These are phyloP conservation scores for Synaphobranchus kaupii DNA, from an alignment of 2,797 vertebrate species.

Conservation along the genomic window DNA sequence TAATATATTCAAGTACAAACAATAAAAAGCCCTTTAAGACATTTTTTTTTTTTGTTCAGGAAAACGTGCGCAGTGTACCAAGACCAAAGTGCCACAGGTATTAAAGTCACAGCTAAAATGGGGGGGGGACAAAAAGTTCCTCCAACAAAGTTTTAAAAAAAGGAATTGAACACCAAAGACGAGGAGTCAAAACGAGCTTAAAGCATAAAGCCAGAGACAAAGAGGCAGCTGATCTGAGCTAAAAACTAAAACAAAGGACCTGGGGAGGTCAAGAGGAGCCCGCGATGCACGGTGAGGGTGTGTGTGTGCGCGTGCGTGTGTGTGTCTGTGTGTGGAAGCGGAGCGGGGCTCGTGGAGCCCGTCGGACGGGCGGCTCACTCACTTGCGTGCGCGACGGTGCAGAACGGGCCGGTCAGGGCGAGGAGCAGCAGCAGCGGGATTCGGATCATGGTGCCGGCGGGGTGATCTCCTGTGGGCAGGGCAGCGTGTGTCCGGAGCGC, in stretches of 20 bases:
- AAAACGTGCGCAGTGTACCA: background rate
- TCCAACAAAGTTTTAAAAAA: constrained; percentile 34
- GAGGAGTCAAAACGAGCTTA: background rate
- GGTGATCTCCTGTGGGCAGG: constrained; percentile 28
- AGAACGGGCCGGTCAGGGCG: constrained; percentile 69
- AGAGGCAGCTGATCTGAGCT: constrained; percentile 15
- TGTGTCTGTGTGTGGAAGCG: constrained; percentile 15
- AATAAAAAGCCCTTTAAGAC: background rate
- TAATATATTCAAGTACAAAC: background rate
- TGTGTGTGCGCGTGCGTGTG: background rate
- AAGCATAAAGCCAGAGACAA: background rate
- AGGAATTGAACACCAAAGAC: constrained; percentile 30
- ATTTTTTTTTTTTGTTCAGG: background rate
- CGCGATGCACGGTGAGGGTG: background rate
- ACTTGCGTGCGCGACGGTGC: constrained; percentile 69
- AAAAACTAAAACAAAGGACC: constrained; percentile 50
- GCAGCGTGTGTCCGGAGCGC: background rate
- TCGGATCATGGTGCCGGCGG: constrained; percentile 63
- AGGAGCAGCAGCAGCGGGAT: constrained; percentile 69
- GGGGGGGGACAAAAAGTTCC: background rate
- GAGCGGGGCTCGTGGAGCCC: constrained; percentile 14
- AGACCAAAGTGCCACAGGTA: background rate
- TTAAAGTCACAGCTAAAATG: background rate
- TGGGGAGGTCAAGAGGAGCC: background rate
- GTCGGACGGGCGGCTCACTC: constrained; percentile 57